Percentiles rank a stretch among this genome's conserved stretches.
Conservation (phyloP, 2,797 vertebrate species). For the Pseudochromis fuscus region DNA sequence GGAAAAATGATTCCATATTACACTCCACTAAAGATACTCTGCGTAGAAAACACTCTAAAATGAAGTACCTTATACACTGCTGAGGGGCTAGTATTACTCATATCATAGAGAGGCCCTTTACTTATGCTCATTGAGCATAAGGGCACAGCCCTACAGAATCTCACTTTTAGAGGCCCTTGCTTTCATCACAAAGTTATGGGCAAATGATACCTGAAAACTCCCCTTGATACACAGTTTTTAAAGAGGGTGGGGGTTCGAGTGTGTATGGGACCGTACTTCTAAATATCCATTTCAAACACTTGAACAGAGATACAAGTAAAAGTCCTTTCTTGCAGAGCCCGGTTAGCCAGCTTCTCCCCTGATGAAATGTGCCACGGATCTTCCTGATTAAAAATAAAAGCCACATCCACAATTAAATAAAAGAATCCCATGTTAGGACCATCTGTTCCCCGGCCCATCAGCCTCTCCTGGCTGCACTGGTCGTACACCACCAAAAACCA, state of each 20-base stretch:
- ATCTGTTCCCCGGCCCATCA: constrained; percentile 60
- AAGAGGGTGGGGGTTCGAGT: constrained; percentile 46
- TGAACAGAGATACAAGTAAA: constrained; percentile 72
- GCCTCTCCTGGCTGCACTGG: constrained; percentile 33
- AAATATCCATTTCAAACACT: constrained; percentile 78
- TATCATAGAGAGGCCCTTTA: constrained; percentile 74
- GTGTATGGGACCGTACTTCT: constrained; percentile 57
- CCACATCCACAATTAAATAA: constrained; percentile 76
- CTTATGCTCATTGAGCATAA: constrained; percentile 69
- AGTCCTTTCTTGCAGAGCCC: constrained; percentile 56
- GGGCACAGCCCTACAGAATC: constrained; percentile 63
- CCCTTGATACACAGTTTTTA: constrained; percentile 70
- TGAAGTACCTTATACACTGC: constrained; percentile 67
- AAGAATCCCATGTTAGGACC: constrained; percentile 50
- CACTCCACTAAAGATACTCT: constrained; percentile 59
- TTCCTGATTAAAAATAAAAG: constrained; percentile 47
- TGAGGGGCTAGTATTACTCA: constrained; percentile 62
- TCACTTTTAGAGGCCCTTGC: constrained; percentile 65
- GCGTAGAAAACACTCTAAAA: constrained; percentile 67
- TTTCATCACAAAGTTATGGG: constrained; percentile 75
- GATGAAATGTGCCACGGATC: constrained; percentile 52
- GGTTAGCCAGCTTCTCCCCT: constrained; percentile 51
- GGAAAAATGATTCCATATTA: constrained; percentile 56
- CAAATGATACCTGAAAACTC: constrained; percentile 76
- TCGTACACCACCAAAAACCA: constrained; percentile 25